Evolutionary conservation across 2,113 vertebrate genomes (phyloP), one percentile per base, ranked within the genome.

Genomic region (Gasterosteus nipponicus): DNA sequence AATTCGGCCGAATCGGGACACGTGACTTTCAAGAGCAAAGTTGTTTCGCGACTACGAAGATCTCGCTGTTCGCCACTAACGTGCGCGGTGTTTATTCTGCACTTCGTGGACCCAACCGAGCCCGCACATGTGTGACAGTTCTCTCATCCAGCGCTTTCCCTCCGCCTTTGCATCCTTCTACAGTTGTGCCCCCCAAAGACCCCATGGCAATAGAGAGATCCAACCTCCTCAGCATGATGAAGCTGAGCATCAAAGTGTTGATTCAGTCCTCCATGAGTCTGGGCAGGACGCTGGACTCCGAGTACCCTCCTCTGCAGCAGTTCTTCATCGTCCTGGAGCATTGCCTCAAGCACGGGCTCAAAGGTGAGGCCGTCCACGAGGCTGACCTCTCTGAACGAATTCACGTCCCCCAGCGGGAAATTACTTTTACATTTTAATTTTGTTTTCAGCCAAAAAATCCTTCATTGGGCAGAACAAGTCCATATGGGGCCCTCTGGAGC

Each of bases 191-290:
- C 46, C 68, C 82, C 1, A 96, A 93, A 69, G 92, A 90, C 85
- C 95, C 95, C 51, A 78, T 94, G 94, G 94, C 95, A 78, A 96
- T 98, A 83, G 98, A 99, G 73, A 95, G 98, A 7, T 88, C 95
- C 88, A 99, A 98, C 88, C 95, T 99, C 41, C 95, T 98, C 90
- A 98, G 97, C 89, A 98, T 98, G 96, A 94, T 99, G 96, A 99
- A 99, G 88, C 94, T 99, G 73, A 98, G 97, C 82, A 91, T 98
- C 86, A 99, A 96, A 90, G 96, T 95, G 19, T 89, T 99, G 41
- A 99, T 99, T 69, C 97, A 99, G 94, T 96, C 97, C 1, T 97
- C 98, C 0, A 81, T 99, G 81, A 98, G 94, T 91, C 93, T 99
- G 88, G 97, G 97, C 49, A 94, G 97, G 82, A 97, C 96, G 1